Conservation (phyloP, 1,140 invertebrate genomes). For the Drosophila eugracilis region DNA sequence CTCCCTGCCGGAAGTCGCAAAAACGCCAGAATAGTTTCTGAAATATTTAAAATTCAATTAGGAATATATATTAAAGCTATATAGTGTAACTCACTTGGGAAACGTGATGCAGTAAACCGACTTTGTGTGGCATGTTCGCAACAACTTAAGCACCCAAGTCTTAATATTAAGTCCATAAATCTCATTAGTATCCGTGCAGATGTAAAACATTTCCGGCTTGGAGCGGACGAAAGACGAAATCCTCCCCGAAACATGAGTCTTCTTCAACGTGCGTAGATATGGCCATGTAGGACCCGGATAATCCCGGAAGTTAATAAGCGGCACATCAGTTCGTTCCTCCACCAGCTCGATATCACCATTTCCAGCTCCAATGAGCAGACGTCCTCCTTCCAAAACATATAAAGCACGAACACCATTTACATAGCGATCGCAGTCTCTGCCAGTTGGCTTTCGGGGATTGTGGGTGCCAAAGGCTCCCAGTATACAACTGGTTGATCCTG, state of each 20-base stretch:
- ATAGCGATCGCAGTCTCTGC: slow-evolving; percentile 82
- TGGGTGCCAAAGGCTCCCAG: slow-evolving; percentile 88
- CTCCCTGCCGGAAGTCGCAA: slow-evolving; percentile 93
- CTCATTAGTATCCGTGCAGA: slow-evolving; percentile 92
- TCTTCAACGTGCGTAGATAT: slow-evolving; percentile 86
- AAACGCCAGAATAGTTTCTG: slow-evolving; percentile 92
- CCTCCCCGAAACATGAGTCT: slow-evolving; percentile 86
- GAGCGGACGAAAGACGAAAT: slow-evolving; percentile 89
- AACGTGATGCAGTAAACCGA: slow-evolving; percentile 93
- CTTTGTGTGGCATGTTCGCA: slow-evolving; percentile 92
- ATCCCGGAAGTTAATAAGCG: slow-evolving; percentile 83
- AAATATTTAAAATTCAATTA: not conserved
- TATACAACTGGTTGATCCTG: slow-evolving; percentile 86
- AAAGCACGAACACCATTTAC: slow-evolving; percentile 88
- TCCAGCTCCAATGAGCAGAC: slow-evolving; percentile 92
- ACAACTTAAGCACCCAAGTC: slow-evolving; percentile 89
- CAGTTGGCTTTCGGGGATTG: slow-evolving; percentile 74
- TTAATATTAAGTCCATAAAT: slow-evolving; percentile 92
- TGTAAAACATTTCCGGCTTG: slow-evolving; percentile 87
- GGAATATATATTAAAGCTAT: not conserved
- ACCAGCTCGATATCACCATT: slow-evolving; percentile 92
- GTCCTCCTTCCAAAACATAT: slow-evolving; percentile 87
- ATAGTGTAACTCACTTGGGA: slow-evolving; percentile 88
- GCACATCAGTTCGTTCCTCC: slow-evolving; percentile 86
- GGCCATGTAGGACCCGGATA: slow-evolving; percentile 86